Evolutionary conservation across 2,797 vertebrate genomes (phyloP), one percentile per base, ranked within the genome.

Genomic region (Typhlichthys eigenmanni): DNA sequence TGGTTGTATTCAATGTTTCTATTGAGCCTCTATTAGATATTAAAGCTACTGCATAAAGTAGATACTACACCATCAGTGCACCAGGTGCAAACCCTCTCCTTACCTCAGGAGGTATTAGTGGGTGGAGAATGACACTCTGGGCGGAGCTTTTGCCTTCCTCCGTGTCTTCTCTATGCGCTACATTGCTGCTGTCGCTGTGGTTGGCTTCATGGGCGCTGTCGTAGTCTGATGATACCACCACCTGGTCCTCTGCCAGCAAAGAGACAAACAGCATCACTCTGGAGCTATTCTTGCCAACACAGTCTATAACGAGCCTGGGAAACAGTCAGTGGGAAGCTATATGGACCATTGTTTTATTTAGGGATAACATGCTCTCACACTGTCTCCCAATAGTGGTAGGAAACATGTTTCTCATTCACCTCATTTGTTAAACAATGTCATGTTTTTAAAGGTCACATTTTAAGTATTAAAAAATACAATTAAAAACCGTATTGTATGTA

Each of bases 111-210:
- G 91, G 83, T 78, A 92, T 85, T 64, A 92, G 78, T 69, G 83
- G 69, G 74, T 89, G 88, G 57, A 92, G 85, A 60, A 90, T 76
- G 58, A 95, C 91, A 51, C 89, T 90, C 74, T 95, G 94, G 0
- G 93, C 79, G 5, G 79, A 50, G 48, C 87, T 91, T 72, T 92
- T 93, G 60, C 82, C 86, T 58, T 91, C 90, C 38, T 94, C 93
- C 0, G 87, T 29, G 71, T 95, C 93, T 0, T 96, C 95, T 1
- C 93, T 94, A 66, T 94, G 96, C 47, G 95, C 88, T 45, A 96
- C 95, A 78, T 96, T 95, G 0, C 95, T 96, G 92, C 95, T 93
- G 75, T 98, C 95, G 7, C 97, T 97, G 92, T 96, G 94, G 88
- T 97, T 98, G 84, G 95, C 95, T 91, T 99, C 92, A 4, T 92